Percentiles rank a stretch among this genome's conserved stretches.
Evolutionary conservation across 2,888 invertebrate genomes (phyloP).

Genomic region (Drosophila sordidapex): DNA sequence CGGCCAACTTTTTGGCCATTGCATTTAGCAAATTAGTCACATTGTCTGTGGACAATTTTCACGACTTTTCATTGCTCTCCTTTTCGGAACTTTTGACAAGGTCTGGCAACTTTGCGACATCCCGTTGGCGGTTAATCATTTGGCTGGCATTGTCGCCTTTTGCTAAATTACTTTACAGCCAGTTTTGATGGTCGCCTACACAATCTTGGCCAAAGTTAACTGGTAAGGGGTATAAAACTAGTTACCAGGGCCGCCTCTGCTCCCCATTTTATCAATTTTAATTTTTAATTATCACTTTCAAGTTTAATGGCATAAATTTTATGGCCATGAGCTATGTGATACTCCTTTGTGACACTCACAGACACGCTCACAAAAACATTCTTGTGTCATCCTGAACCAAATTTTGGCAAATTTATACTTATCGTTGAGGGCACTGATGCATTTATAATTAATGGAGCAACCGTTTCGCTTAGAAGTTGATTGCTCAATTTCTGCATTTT

Average conservation of each 20-base stretch:
- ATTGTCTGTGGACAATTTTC: conserved; percentile 34
- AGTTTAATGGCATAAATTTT: conserved; percentile 73
- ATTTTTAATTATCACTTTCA: conserved; percentile 79
- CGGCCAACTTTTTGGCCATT: conserved; percentile 64
- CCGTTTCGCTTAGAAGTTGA: conserved; percentile 17
- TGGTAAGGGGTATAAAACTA: conserved; percentile 8
- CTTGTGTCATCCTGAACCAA: neutral
- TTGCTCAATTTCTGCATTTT: conserved; percentile 14
- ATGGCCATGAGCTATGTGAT: conserved; percentile 72
- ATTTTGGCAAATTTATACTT: conserved; percentile 12
- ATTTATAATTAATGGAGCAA: conserved; percentile 40
- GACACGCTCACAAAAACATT: neutral
- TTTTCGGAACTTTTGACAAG: conserved; percentile 11
- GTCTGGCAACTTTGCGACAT: conserved; percentile 45
- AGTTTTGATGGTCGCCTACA: conserved; percentile 70
- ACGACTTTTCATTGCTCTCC: conserved; percentile 22
- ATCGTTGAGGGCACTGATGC: conserved; percentile 9
- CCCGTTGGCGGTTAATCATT: conserved; percentile 59
- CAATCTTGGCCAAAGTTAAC: conserved; percentile 40
- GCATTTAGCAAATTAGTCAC: conserved; percentile 75
- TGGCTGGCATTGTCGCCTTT: conserved; percentile 48
- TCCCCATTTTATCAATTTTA: conserved; percentile 65
- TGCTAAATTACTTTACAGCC: conserved; percentile 73
- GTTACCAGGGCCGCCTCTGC: conserved; percentile 5
- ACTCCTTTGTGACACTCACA: conserved; percentile 34